Evolutionary conservation across 2,797 vertebrate species (phyloP).

Genomic region (Octomys mimax): DNA sequence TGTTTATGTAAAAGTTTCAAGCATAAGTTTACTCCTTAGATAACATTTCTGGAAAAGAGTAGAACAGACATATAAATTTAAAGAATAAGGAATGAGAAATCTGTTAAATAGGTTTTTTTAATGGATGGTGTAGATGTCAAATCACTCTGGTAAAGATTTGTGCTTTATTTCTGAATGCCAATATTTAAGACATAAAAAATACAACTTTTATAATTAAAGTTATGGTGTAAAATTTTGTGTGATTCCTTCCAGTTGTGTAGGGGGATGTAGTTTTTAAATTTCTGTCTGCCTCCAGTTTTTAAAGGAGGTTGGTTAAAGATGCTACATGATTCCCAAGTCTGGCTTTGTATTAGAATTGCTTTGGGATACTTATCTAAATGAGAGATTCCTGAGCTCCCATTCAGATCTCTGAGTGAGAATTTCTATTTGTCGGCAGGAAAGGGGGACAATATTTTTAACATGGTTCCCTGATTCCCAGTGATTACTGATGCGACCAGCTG

Average conservation of each 20-base stretch:
- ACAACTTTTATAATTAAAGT: background rate
- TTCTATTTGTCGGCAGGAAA: background rate
- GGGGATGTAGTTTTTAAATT: conserved; percentile 9
- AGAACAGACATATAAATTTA: background rate
- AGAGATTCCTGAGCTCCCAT: background rate
- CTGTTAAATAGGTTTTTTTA: conserved; percentile 12
- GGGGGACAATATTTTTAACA: background rate
- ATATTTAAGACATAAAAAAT: conserved; percentile 21
- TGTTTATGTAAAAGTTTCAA: conserved; percentile 36
- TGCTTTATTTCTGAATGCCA: conserved; percentile 56
- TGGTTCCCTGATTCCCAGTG: background rate
- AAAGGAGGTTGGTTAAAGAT: background rate
- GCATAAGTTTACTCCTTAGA: background rate
- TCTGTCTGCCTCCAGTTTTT: background rate
- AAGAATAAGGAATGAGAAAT: conserved; percentile 34
- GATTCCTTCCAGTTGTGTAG: background rate
- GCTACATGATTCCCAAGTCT: background rate
- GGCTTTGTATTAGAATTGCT: background rate
- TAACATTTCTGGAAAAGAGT: conserved; percentile 41
- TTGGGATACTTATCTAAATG: background rate
- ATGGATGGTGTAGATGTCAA: background rate
- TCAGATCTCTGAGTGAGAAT: background rate
- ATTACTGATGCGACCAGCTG: background rate
- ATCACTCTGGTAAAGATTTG: background rate
- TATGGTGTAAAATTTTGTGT: background rate